Percentiles rank a stretch among this genome's conserved stretches.
Conservation (phyloP, 2,113 vertebrate genomes). For the Gallinago undulata region DNA sequence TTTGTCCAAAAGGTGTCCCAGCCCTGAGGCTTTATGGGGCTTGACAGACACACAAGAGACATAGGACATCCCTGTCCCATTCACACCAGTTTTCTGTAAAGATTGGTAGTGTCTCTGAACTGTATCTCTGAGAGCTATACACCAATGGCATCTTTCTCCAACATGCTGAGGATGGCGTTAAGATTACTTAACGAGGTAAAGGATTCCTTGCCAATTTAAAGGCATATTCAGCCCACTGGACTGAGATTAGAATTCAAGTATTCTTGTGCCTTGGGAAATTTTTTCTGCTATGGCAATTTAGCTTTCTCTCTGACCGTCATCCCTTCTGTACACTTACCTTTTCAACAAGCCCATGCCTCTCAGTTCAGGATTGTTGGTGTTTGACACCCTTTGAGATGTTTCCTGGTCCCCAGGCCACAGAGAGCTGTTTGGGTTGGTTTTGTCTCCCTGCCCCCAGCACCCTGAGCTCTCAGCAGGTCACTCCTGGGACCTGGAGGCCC, state of each 20-base stretch:
- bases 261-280: background rate
- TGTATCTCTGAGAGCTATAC: accelerated
- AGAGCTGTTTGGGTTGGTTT: background rate
- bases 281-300: background rate
- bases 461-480: background rate
- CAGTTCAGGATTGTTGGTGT: background rate
- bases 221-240: background rate
- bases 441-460: background rate
- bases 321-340: background rate
- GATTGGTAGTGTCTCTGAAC: background rate
- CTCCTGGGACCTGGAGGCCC: background rate
- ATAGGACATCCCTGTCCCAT: background rate
- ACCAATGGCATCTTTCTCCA: background rate
- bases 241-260: background rate
- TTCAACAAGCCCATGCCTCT: background rate
- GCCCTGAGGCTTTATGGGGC: background rate
- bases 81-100: background rate
- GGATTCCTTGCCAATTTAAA: background rate
- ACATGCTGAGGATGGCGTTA: background rate
- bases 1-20: background rate
- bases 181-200: background rate
- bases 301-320: background rate
- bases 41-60: background rate
- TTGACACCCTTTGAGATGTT: background rate
- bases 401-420: background rate